A percentile compares a stretch with the other conserved stretches of the same genome.
phyloP scores from a whole-genome alignment of 2,888 invertebrate species.

The Thecocarcelia acutangulata region DNA sequence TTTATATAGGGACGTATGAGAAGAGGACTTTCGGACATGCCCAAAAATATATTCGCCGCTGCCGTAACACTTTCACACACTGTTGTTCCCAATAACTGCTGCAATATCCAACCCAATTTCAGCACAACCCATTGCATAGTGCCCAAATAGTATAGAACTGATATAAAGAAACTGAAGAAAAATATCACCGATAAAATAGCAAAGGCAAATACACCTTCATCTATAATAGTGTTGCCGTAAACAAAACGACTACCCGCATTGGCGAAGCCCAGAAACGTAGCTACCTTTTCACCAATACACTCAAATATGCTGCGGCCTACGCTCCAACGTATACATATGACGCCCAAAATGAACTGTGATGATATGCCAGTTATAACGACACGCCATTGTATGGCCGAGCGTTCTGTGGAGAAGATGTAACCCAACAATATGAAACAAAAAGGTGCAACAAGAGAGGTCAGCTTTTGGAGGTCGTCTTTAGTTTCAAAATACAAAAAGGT shows the following conservation, averaged over 20 bases:
- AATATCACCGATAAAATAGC: constrained; percentile 94
- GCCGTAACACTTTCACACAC: constrained; percentile 97
- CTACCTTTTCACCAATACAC: constrained; percentile 85
- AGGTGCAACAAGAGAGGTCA: constrained; percentile 88
- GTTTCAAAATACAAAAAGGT: constrained; percentile 87
- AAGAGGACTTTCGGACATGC: constrained; percentile 95
- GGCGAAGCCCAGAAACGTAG: constrained; percentile 90
- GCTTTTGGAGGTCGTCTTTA: constrained; percentile 82
- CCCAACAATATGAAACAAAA: constrained; percentile 84
- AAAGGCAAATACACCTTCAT: constrained; percentile 89
- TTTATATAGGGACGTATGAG: constrained; percentile 93
- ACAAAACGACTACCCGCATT: constrained; percentile 91
- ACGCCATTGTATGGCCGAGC: constrained; percentile 87
- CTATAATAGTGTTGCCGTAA: constrained; percentile 87
- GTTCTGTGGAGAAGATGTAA: constrained; percentile 85
- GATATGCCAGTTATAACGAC: constrained; percentile 90
- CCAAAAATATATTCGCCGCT: constrained; percentile 96
- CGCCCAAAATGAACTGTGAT: constrained; percentile 91
- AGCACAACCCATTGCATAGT: constrained; percentile 92
- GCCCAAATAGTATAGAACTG: constrained; percentile 93
- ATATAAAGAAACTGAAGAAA: constrained; percentile 95
- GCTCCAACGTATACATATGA: constrained; percentile 92
- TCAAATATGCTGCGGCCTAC: constrained; percentile 86
- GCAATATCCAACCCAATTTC: constrained; percentile 90
- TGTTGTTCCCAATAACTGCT: constrained; percentile 89